These are phyloP conservation scores for Euphonia xanthogaster DNA, from an alignment of 2,797 vertebrate species.

Conservation along the genomic window DNA sequence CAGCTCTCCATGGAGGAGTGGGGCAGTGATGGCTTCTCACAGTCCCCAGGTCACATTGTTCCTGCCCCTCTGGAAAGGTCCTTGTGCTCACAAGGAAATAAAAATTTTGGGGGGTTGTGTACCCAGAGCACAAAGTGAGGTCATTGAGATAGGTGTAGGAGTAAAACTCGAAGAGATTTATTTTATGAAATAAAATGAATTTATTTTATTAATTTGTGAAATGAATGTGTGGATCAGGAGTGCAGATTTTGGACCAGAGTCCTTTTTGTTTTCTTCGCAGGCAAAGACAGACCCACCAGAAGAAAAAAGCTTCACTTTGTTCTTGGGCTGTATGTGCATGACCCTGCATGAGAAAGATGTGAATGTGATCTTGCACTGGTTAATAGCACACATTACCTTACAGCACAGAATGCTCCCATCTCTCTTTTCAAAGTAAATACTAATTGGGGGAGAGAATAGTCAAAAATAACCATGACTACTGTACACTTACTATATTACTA, in stretches of 20 bases:
- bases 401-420: not conserved
- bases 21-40: not conserved
- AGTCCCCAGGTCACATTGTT: rapidly evolving
- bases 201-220: not conserved
- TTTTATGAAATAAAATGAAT: not conserved
- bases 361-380: not conserved
- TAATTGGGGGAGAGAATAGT: not conserved
- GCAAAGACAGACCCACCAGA: not conserved
- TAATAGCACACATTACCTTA: not conserved
- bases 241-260: not conserved
- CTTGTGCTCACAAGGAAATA: rapidly evolving
- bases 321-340: not conserved
- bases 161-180: not conserved
- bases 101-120: not conserved
- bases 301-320: not conserved
- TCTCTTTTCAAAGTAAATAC: not conserved
- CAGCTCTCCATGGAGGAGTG: not conserved
- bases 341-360: not conserved
- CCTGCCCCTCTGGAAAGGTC: not conserved
- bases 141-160: not conserved
- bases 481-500: not conserved
- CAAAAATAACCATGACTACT: not conserved
- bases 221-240: not conserved
- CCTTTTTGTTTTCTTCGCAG: not conserved
- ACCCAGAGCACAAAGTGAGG: not conserved